Evolutionary conservation across 2,797 vertebrate genomes (phyloP), one percentile per base, ranked within the genome.

Genomic region (Diceros bicornis): DNA sequence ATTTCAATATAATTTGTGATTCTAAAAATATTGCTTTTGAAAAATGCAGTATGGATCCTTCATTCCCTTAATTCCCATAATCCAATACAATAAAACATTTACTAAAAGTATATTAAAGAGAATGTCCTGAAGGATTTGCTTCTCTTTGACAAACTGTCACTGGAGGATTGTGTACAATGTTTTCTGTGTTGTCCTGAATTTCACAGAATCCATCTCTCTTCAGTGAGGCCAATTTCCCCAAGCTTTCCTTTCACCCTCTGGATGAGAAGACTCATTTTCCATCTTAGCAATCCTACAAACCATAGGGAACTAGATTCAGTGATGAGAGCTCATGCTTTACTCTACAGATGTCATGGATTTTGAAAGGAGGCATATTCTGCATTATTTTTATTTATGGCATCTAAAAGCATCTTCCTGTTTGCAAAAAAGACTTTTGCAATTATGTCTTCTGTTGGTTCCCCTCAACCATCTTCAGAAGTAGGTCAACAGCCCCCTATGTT

Each of bases 1-100:
- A 93, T 98, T 98, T 98, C 97, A 98, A 97, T 97, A 96, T 97
- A 98, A 97, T 98, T 98, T 98, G 97, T 96, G 97, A 97, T 98
- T 97, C 97, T 97, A 98, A 98, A 98, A 98, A 96, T 97, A 98
- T 97, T 98, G 95, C 97, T 96, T 98, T 98, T 95, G 94, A 96
- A 98, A 98, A 98, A 97, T 98, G 97, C 0, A 37, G 83, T 82
- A 85, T 94, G 96, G 96, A 98, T 97, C 77, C 91, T 97, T 97
- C 75, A 21, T 97, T 97, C 92, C 96, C 92, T 89, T 97, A 98
- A 97, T 98, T 96, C 97, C 96, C 97, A 97, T 98, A 98, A 98
- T 97, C 97, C 94, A 97, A 96, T 97, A 94, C 96, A 96, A 98
- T 98, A 97, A 98, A 98, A 91, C 97, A 98, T 98, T 97, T 97